Conservation (phyloP, 2,113 vertebrate species). For the Lepus timidus region DNA sequence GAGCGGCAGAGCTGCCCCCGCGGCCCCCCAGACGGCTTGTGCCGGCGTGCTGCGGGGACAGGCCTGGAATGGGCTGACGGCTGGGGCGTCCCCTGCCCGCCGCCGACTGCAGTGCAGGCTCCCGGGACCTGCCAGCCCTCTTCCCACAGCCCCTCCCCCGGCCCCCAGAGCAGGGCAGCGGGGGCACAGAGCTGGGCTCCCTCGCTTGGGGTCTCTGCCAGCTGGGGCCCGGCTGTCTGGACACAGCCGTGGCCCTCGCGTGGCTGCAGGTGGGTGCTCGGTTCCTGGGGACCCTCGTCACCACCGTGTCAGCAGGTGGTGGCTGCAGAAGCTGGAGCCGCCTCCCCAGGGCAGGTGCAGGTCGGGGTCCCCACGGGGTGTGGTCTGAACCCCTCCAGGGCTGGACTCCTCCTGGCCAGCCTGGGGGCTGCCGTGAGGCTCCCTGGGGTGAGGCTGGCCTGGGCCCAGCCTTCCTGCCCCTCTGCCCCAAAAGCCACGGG, state of each 20-base stretch:
- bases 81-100: neutral
- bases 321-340: neutral
- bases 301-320: too few relatives aligned
- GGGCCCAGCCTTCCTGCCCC: neutral
- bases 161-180: neutral
- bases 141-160: accelerated
- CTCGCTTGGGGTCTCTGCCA: neutral
- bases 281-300: neutral
- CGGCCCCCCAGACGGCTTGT: too few relatives aligned
- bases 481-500: too few relatives aligned
- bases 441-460: neutral
- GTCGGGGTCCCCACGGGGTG: neutral
- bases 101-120: neutral
- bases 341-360: neutral
- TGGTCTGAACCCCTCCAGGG: too few relatives aligned
- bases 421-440: too few relatives aligned
- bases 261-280: neutral
- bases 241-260: neutral
- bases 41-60: too few relatives aligned
- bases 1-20: too few relatives aligned
- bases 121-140: neutral
- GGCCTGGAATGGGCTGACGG: neutral
- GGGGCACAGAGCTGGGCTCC: neutral
- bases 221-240: neutral
- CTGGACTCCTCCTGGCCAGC: neutral